These are phyloP conservation scores for Stegastes partitus DNA, from an alignment of 2,113 vertebrate genomes.

Conservation along the genomic window DNA sequence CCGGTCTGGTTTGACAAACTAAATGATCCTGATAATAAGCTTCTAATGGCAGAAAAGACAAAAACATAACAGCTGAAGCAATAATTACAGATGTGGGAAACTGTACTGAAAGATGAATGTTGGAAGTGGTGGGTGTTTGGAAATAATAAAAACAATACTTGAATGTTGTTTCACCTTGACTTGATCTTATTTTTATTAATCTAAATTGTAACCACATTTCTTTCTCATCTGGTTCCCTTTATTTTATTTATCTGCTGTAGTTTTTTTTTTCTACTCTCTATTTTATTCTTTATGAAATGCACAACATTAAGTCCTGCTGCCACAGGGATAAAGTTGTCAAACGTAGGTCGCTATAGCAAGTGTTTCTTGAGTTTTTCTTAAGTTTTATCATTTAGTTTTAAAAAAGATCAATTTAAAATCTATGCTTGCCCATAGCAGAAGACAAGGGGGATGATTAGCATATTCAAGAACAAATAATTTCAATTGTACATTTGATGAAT, in stretches of 20 bases:
- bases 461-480: no score
- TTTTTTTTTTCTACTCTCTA: not conserved
- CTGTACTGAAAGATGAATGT: conserved; percentile 46
- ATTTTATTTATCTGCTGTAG: not conserved
- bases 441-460: no score
- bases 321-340: no score
- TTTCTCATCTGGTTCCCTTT: not conserved
- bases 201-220: not conserved
- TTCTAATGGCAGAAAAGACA: conserved; percentile 19
- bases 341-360: no score
- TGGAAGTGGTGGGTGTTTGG: conserved; percentile 44
- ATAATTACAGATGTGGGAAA: conserved; percentile 43
- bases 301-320: no score
- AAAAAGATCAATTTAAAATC: no score
- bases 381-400: no score
- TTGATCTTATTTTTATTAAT: conserved; percentile 5
- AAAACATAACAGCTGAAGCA: conserved; percentile 47
- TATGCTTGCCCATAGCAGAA: no score
- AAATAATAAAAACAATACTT: conserved; percentile 74
- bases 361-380: no score
- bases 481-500: no score
- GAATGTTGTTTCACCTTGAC: conserved; percentile 41
- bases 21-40: conserved; percentile 41
- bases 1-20: conserved; percentile 37
- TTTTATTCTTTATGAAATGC: no score